Conservation (phyloP, 2,888 invertebrate species). For the Eudasyphora cyanicolor region DNA sequence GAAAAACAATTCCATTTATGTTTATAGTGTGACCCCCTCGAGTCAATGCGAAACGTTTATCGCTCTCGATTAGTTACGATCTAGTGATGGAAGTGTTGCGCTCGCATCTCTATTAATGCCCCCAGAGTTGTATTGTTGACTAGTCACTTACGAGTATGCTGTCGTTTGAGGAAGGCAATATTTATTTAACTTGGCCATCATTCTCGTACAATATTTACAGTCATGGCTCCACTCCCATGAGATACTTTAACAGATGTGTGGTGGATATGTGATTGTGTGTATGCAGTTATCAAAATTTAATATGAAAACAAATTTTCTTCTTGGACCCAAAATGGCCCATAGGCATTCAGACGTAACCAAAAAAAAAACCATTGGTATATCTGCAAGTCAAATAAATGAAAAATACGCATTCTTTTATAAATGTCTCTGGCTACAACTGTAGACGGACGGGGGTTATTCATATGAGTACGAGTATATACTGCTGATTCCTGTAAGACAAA, state of each 20-base stretch:
- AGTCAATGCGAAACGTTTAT: background rate
- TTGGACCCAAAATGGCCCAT: conserved; percentile 14
- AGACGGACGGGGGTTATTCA: background rate
- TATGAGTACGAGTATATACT: too few species aligned
- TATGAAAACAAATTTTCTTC: conserved; percentile 10
- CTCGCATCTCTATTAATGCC: conserved; percentile 11
- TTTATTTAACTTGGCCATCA: background rate
- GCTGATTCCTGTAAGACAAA: background rate
- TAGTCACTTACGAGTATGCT: background rate
- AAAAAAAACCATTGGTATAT: too few species aligned
- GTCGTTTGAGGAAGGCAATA: too few species aligned
- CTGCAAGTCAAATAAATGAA: conserved; percentile 35
- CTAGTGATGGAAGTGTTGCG: background rate
- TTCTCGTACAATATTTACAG: background rate
- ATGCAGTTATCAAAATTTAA: background rate
- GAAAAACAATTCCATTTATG: background rate
- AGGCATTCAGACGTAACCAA: too few species aligned
- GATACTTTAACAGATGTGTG: too few species aligned
- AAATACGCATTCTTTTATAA: conserved; percentile 34
- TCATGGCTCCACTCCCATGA: too few species aligned
- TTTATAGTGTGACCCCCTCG: background rate
- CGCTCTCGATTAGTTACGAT: background rate
- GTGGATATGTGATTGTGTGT: background rate
- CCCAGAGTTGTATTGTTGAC: background rate
- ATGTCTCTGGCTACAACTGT: background rate